Evolutionary conservation across 1,140 invertebrate species (phyloP), one percentile per base, ranked within the genome.

Genomic region (Listronotus bonariensis): DNA sequence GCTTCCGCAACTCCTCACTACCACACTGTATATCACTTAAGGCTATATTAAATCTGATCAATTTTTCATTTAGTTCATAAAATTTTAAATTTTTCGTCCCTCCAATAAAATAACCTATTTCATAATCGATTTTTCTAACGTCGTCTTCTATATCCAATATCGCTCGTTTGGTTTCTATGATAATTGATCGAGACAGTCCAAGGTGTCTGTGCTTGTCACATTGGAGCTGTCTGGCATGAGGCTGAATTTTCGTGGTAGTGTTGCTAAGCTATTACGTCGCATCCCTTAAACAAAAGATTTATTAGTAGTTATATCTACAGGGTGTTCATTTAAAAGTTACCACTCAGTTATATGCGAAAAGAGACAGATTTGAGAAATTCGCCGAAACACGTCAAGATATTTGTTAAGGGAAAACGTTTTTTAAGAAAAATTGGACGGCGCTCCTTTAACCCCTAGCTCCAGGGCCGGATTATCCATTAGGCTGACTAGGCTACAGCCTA

Each of bases 11-110:
- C 11, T 61, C 59, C 6, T 68, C 65, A 20, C 20, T 61, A 11
- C 38, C 17, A 48, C 62, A 65, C 32, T 58, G 40, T 12, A 70
- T 45, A 10, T 64, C 41, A 20, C 53, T 56, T 8, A 72, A 20
- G 8, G 49, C 45, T 12, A 72, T 63, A 59, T 60, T 57, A 15
- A 52, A 43, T 18, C 55, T 57, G 20, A 72, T 59, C 0, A 70
- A 46, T 18, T 51, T 65, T 4, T 72, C 62, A 32, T 68, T 70
- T 9, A 70, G 58, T 49, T 72, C 70, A 59, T 61, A 72, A 18
- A 53, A 72, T 42, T 48, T 52, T 11, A 72, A 36, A 31, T 67
- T 55, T 38, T 62, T 65, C 7, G 8, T 62, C 8, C 17, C 49
- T 10, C 65, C 70, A 1, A 59, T 17, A 18, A 69, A 72, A 18